Conservation (phyloP, 2,113 vertebrate species). For the Labrus mixtus region DNA sequence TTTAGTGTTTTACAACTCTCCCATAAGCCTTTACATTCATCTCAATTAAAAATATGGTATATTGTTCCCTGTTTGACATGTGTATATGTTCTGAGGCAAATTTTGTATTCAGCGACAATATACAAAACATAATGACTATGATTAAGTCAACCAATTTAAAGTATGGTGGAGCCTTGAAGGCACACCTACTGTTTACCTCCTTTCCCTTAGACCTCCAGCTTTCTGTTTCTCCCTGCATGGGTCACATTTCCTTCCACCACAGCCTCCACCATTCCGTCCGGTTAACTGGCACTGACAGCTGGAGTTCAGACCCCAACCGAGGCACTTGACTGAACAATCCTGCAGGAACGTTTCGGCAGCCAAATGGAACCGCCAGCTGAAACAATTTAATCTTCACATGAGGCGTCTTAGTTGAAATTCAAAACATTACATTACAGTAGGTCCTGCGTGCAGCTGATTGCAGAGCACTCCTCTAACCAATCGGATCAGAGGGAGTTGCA, state of each 20-base stretch:
- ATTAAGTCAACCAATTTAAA: neutral
- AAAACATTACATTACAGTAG: conserved; percentile 26
- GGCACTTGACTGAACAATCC: conserved; percentile 51
- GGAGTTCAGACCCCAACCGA: conserved; percentile 39
- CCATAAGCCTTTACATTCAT: neutral
- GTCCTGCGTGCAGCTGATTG: neutral
- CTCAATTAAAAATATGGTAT: neutral
- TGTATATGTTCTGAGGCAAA: neutral
- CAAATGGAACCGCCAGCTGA: conserved; percentile 29
- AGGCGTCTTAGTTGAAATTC: conserved; percentile 30
- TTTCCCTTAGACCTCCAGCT: conserved; percentile 6
- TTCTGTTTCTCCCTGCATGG: neutral
- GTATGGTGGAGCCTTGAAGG: neutral
- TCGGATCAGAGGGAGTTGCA: conserved; percentile 21
- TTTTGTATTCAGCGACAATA: neutral
- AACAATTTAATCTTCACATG: conserved; percentile 40
- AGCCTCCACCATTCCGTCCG: conserved; percentile 5
- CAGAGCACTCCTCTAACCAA: conserved; percentile 10
- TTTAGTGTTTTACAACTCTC: neutral
- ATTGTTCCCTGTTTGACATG: neutral
- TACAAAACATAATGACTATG: neutral
- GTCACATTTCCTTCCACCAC: conserved; percentile 9
- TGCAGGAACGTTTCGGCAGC: conserved; percentile 32
- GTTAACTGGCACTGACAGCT: conserved; percentile 61
- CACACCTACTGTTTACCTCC: neutral